A percentile compares a stretch with the other conserved stretches of the same genome.
These are phyloP conservation scores for Onychostruthus taczanowskii DNA, from an alignment of 2,113 vertebrate genomes.

Conservation along the genomic window DNA sequence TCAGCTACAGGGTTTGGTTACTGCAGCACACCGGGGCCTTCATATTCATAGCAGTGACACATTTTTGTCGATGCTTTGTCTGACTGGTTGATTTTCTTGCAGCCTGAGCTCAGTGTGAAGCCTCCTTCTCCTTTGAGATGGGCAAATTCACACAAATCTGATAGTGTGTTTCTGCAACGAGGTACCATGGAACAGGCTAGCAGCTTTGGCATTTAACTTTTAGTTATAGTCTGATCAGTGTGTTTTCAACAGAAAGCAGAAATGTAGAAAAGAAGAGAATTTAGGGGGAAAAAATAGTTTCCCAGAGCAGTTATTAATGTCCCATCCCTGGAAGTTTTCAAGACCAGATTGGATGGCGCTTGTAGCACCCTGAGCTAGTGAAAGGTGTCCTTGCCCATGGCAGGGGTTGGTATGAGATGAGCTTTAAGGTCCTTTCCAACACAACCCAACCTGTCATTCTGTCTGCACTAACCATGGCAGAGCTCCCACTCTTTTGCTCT, in stretches of 20 bases:
- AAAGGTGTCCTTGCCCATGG: not conserved
- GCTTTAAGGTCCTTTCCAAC: not conserved
- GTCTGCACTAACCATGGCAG: not conserved
- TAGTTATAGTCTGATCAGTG: not conserved
- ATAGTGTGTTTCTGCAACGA: not conserved
- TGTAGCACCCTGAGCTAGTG: not conserved
- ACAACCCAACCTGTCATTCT: not conserved
- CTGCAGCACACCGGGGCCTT: not conserved
- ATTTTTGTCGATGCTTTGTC: fast-evolving
- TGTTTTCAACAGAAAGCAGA: not conserved
- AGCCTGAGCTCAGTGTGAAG: not conserved
- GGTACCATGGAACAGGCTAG: not conserved
- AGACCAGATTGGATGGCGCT: not conserved
- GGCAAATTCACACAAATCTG: not conserved
- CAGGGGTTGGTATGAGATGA: not conserved
- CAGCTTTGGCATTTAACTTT: not conserved
- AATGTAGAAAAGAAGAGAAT: not conserved
- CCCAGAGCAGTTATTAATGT: not conserved
- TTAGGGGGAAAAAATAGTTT: not conserved
- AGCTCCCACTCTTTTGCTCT: not conserved
- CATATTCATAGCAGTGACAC: fast-evolving
- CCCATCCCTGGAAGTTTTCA: not conserved
- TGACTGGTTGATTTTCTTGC: not conserved
- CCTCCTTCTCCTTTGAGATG: not conserved
- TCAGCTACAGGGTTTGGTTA: not conserved